phyloP scores from a whole-genome alignment of 1,140 invertebrate species.

The Euschistus heros region DNA sequence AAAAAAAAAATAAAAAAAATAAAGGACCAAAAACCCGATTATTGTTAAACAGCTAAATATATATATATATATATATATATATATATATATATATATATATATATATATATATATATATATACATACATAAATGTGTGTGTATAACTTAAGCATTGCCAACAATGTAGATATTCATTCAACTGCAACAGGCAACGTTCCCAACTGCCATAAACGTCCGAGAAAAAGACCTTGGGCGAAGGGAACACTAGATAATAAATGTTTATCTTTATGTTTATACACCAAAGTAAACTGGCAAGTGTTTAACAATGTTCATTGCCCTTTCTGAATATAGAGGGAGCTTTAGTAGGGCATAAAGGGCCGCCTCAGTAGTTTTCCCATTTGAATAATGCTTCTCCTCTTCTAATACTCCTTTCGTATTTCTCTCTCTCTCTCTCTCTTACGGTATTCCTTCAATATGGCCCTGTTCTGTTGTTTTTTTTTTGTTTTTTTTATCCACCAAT shows the following conservation, averaged over 20 bases:
- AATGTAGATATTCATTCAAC: too few relatives aligned
- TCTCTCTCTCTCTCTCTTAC: too few relatives aligned
- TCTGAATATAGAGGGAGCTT: slow-evolving; percentile 14
- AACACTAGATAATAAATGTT: slow-evolving; percentile 3
- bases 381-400: not conserved
- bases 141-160: not conserved
- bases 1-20: not conserved
- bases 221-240: not conserved
- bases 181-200: not conserved
- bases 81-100: not conserved
- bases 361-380: slow-evolving; percentile 7
- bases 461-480: too few relatives aligned
- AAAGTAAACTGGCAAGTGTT: slow-evolving; percentile 6
- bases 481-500: too few relatives aligned
- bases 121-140: not conserved
- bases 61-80: not conserved
- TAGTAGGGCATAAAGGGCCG: slow-evolving; percentile 13
- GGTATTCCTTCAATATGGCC: too few relatives aligned
- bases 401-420: too few relatives aligned
- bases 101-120: not conserved
- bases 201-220: not conserved
- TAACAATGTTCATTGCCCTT: slow-evolving; percentile 13
- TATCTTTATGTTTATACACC: slow-evolving; percentile 14
- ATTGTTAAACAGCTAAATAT: too few relatives aligned
- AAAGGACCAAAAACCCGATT: not conserved